Conservation (phyloP, 2,888 invertebrate species). For the Lumbricus terrestris region DNA sequence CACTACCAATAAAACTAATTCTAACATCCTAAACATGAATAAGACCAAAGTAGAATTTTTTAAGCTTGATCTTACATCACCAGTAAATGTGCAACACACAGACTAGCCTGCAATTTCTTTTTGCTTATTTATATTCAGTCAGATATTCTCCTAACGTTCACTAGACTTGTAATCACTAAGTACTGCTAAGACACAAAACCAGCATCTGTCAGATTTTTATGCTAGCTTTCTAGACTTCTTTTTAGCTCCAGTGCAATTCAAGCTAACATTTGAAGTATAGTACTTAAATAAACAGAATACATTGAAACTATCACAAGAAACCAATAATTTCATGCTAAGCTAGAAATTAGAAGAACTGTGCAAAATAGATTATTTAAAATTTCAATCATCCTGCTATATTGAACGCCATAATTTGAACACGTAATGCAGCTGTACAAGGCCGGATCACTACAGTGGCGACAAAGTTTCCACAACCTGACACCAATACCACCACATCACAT, state of each 20-base stretch:
- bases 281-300: background rate
- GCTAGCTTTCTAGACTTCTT: too few species aligned
- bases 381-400: background rate
- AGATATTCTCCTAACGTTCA: background rate
- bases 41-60: background rate
- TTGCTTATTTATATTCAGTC: background rate
- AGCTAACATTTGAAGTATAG: background rate
- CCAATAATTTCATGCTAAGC: background rate
- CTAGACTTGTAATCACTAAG: background rate
- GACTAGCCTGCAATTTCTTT: background rate
- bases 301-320: background rate
- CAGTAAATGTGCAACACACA: background rate
- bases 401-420: conserved; percentile 3
- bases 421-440: background rate
- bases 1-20: conserved; percentile 3
- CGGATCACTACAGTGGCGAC: background rate
- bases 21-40: conserved; percentile 3
- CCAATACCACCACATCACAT: background rate
- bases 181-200: background rate
- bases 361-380: background rate
- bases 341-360: background rate
- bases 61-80: background rate
- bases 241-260: background rate
- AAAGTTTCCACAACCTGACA: background rate
- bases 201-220: background rate